phyloP scores from a whole-genome alignment of 2,797 vertebrate species.

The Choloepus didactylus region DNA sequence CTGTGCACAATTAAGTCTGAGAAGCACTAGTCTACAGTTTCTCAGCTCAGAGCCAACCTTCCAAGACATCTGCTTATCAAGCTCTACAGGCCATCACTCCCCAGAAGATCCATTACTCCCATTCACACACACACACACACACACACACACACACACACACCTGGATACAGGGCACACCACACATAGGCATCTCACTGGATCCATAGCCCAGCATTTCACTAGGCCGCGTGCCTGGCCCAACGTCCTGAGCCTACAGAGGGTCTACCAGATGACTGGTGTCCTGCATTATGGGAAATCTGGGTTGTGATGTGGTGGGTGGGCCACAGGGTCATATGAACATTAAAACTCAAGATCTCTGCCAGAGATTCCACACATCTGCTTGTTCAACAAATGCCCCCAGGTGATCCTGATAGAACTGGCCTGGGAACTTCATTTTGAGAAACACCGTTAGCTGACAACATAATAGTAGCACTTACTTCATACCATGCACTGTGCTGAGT shows the following conservation, averaged over 20 bases:
- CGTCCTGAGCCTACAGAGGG: neutral
- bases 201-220: neutral
- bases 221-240: neutral
- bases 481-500: neutral
- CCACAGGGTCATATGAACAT: neutral
- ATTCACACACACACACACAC: too few species aligned
- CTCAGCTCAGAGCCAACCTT: neutral
- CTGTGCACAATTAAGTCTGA: neutral
- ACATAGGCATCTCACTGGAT: neutral
- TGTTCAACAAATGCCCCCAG: neutral
- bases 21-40: neutral
- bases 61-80: neutral
- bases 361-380: neutral
- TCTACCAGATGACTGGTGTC: neutral
- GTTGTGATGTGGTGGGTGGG: neutral
- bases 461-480: neutral
- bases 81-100: neutral
- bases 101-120: neutral
- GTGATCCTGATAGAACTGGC: too few species aligned
- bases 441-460: neutral
- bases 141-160: too few species aligned
- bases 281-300: neutral
- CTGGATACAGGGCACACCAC: neutral
- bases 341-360: neutral
- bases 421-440: neutral